These are phyloP conservation scores for Lamprologus callipterus DNA, from an alignment of 2,113 vertebrate genomes.

Conservation along the genomic window DNA sequence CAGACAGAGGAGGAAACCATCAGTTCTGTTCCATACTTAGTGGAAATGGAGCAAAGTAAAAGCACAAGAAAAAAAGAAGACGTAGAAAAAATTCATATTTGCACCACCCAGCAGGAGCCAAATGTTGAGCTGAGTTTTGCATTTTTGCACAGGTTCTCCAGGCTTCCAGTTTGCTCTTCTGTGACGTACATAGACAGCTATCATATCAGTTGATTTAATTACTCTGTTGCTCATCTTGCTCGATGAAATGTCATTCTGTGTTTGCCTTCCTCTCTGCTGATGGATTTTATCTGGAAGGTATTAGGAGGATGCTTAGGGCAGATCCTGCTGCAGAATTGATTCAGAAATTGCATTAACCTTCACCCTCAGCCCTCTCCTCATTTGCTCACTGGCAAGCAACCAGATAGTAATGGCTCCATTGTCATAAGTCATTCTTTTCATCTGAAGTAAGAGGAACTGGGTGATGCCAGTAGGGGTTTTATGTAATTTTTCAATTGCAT, in stretches of 20 bases:
- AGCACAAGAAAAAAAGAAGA: neutral
- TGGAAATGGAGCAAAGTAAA: neutral
- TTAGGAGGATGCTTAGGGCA: slow-evolving; percentile 17
- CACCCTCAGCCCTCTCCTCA: neutral
- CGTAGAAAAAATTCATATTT: neutral
- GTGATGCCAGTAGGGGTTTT: neutral
- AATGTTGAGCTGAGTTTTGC: neutral
- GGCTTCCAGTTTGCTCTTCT: neutral
- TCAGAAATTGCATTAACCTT: slow-evolving; percentile 65
- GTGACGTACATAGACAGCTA: neutral
- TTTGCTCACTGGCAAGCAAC: slow-evolving; percentile 38
- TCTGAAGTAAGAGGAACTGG: neutral
- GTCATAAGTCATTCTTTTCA: slow-evolving; percentile 65
- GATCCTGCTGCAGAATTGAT: slow-evolving; percentile 53
- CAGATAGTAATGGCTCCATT: slow-evolving; percentile 57
- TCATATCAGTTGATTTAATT: slow-evolving; percentile 26
- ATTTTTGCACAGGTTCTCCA: neutral
- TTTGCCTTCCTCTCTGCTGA: neutral
- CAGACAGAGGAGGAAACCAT: neutral
- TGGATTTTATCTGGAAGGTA: slow-evolving; percentile 24
- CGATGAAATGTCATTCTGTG: neutral
- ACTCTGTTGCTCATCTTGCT: slow-evolving; percentile 3
- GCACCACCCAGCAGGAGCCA: neutral
- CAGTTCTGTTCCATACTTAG: neutral
- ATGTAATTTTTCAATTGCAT: neutral